Conservation (phyloP, 2,797 vertebrate species). For the Myotis daubentonii region DNA sequence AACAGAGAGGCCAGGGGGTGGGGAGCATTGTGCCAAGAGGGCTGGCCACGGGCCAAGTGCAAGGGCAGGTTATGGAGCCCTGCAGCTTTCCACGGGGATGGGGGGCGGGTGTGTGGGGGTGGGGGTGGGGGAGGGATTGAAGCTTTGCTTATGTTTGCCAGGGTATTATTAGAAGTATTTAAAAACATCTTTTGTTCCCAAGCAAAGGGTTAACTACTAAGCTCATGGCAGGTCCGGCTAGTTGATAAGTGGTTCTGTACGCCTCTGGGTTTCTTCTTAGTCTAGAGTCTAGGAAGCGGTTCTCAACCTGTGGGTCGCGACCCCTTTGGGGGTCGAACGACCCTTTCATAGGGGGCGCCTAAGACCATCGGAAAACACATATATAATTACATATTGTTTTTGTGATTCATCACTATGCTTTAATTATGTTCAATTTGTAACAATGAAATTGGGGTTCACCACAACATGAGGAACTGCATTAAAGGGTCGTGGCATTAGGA, state of each 20-base stretch:
- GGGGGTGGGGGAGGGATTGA: accelerated
- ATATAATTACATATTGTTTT: no score
- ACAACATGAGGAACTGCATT: no score
- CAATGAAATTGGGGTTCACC: no score
- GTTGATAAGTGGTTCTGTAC: neutral
- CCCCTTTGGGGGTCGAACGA: no score
- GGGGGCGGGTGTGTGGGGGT: accelerated
- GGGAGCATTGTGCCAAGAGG: neutral
- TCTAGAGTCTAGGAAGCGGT: neutral
- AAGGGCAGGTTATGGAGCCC: neutral
- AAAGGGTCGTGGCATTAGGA: no score
- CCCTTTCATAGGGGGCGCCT: no score
- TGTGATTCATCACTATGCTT: no score
- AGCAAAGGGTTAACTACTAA: neutral
- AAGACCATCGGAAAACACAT: no score
- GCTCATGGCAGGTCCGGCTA: neutral
- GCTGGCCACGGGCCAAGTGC: neutral
- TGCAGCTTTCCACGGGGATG: neutral
- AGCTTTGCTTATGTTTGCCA: neutral
- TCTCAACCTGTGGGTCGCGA: no score
- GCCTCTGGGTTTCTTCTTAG: neutral
- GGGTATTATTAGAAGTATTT: neutral
- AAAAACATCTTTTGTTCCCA: neutral
- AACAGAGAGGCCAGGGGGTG: neutral
- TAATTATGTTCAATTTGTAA: no score